These are phyloP conservation scores for Calameuta filiformis DNA, from an alignment of 2,888 invertebrate species.

Conservation along the genomic window DNA sequence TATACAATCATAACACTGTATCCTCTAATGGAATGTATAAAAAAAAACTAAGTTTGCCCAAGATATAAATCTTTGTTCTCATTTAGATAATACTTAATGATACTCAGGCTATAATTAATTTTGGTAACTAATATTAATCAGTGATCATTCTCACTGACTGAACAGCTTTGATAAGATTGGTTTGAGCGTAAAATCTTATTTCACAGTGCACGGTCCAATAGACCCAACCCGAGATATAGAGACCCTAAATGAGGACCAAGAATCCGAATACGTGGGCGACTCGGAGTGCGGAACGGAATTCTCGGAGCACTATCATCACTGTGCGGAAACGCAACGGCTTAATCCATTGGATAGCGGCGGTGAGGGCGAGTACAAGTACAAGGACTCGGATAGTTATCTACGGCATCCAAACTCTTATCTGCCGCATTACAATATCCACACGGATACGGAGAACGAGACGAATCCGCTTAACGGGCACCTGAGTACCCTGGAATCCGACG, in stretches of 20 bases:
- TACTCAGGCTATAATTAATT: background rate
- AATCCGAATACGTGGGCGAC: constrained; percentile 77
- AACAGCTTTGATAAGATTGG: background rate
- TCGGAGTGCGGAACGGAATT: constrained; percentile 74
- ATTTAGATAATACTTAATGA: background rate
- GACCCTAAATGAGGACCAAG: constrained; percentile 76
- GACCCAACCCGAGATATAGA: constrained; percentile 75
- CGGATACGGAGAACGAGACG: constrained; percentile 73
- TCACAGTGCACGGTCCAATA: constrained; percentile 68
- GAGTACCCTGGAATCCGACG: constrained; percentile 60
- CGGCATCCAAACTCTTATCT: constrained; percentile 88
- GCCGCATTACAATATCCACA: constrained; percentile 77
- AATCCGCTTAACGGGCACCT: constrained; percentile 60
- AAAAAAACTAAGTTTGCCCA: background rate
- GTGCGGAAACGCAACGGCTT: constrained; percentile 69
- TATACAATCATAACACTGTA: too few species aligned
- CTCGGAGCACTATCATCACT: constrained; percentile 69
- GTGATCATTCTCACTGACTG: too few species aligned
- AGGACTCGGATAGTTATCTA: constrained; percentile 76
- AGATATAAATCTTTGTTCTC: background rate
- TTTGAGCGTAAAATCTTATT: background rate
- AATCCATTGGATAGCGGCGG: constrained; percentile 75
- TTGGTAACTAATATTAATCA: background rate
- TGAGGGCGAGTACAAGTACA: constrained; percentile 69
- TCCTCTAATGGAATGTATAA: background rate